phyloP scores from a whole-genome alignment of 2,113 vertebrate genomes.

The Podarcis raffonei region DNA sequence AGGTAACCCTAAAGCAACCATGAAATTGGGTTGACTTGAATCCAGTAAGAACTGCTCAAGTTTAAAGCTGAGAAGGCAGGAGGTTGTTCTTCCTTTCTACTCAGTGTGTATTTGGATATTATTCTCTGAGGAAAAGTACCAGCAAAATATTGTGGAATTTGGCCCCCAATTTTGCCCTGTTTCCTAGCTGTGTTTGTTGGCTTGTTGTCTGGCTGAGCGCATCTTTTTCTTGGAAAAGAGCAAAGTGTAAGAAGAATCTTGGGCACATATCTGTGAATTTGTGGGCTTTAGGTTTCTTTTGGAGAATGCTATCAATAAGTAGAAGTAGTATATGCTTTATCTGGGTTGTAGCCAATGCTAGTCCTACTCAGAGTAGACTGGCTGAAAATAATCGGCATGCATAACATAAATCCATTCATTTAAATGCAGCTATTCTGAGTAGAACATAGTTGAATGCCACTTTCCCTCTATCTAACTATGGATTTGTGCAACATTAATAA shows the following conservation, averaged over 20 bases:
- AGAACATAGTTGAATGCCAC: too few relatives aligned
- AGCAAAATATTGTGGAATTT: background rate
- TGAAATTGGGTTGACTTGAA: background rate
- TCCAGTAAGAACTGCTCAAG: background rate
- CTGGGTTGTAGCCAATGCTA: too few relatives aligned
- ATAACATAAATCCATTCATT: too few relatives aligned
- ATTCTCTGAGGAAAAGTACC: background rate
- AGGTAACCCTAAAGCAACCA: background rate
- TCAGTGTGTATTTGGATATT: background rate
- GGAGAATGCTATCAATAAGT: background rate
- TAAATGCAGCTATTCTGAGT: too few relatives aligned
- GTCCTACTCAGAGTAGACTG: too few relatives aligned
- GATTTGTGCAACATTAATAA: background rate
- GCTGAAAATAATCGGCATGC: too few relatives aligned
- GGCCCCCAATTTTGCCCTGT: background rate
- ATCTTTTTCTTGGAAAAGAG: slow-evolving; percentile 17
- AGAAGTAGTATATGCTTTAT: too few relatives aligned
- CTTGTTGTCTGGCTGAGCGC: background rate
- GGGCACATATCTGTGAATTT: background rate
- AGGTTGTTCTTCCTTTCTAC: background rate
- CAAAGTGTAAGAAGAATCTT: background rate
- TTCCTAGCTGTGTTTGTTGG: background rate
- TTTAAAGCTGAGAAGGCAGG: background rate
- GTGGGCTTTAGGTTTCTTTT: background rate
- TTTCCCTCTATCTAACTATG: background rate